Evolutionary conservation across 1,140 invertebrate genomes (phyloP).

Genomic region (Pristionchus pacificus): DNA sequence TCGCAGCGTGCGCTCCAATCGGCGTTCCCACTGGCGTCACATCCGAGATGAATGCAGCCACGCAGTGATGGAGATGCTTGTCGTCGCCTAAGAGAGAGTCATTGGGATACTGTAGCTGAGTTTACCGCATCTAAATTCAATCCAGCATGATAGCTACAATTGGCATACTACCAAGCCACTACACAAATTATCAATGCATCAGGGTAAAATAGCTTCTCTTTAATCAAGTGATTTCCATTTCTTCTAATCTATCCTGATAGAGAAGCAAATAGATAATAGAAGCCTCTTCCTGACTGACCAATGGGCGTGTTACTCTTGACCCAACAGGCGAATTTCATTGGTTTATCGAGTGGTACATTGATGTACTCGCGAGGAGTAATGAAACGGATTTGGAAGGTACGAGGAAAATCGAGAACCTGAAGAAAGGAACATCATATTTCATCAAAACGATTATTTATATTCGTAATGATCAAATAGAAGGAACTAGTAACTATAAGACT

Average conservation of each 20-base stretch:
- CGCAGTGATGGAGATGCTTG: slow-evolving; percentile 16
- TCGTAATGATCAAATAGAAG: slow-evolving; percentile 21
- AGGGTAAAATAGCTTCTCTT: too few species aligned
- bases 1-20: slow-evolving; percentile 12
- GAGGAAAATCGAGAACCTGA: slow-evolving; percentile 9
- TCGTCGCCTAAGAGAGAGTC: not conserved
- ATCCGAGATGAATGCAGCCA: slow-evolving; percentile 19
- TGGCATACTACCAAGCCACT: too few species aligned
- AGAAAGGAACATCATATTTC: too few species aligned
- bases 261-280: too few species aligned
- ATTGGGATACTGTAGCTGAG: not conserved
- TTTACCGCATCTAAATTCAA: too few species aligned
- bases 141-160: too few species aligned
- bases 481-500: too few species aligned
- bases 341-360: slow-evolving; percentile 22
- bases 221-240: too few species aligned
- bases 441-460: not conserved
- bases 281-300: not conserved
- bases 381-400: slow-evolving; percentile 16
- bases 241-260: too few species aligned
- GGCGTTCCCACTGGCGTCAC: slow-evolving; percentile 14
- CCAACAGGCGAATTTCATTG: slow-evolving; percentile 32
- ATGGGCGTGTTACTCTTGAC: slow-evolving; percentile 16
- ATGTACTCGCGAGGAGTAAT: slow-evolving; percentile 12
- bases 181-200: too few species aligned